Evolutionary conservation across 1,140 invertebrate genomes (phyloP), one percentile per base, ranked within the genome.

Genomic region (Branchinecta lindahli): DNA sequence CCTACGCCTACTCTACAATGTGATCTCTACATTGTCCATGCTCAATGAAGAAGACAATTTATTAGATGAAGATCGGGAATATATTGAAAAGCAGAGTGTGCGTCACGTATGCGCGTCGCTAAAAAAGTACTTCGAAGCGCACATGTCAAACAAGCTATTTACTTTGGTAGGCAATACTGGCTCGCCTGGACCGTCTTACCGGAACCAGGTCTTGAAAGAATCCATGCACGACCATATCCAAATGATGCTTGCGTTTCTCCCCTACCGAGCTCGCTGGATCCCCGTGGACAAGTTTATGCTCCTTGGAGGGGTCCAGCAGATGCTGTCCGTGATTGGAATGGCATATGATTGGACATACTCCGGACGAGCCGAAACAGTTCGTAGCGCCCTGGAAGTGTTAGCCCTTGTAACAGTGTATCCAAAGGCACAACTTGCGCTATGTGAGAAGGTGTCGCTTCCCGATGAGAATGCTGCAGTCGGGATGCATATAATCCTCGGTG

Each of bases 281-380:
- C 91, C 94, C 0, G 91, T 95, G 8, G 89, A 93, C 76, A 85
- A 92, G 74, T 84, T 96, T 66, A 77, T 92, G 71, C 85, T 88
- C 75, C 83, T 96, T 4, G 91, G 91, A 10, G 93, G 91, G 0
- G 85, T 96, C 9, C 84, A 85, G 8, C 81, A 94, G 68, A 80
- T 97, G 1, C 80, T 96, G 46, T 87, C 91, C 78, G 87, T 96
- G 1, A 89, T 96, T 68, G 90, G 89, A 3, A 88, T 92, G 76
- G 87, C 91, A 0, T 90, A 91, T 75, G 90, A 94, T 75, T 95
- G 93, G 92, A 92, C 90, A 78, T 94, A 89, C 76, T 88, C 87
- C 72, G 90, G 91, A 71, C 85, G 90, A 86, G 88, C 79, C 78
- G 79, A 73, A 46, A 71, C 47, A 66, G 45, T 61, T 65, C 68